Evolutionary conservation across 2,888 invertebrate genomes (phyloP).

Genomic region (Orthosia incerta): DNA sequence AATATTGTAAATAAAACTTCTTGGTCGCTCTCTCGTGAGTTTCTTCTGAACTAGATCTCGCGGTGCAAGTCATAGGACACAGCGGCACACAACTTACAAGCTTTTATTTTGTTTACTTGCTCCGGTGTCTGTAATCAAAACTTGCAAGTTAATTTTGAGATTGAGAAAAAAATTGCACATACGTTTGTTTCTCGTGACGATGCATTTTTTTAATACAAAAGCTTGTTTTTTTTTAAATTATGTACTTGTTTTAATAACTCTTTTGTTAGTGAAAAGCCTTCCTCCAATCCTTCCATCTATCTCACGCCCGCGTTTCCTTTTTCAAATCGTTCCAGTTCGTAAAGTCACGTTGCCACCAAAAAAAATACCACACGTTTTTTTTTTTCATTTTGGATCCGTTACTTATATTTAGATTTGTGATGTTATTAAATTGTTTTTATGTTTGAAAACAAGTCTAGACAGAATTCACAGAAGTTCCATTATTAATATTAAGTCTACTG

Average conservation of each 20-base stretch:
- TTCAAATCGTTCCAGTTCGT: neutral
- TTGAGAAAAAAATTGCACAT: too few relatives aligned
- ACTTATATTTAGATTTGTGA: neutral
- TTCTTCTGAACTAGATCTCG: conserved; percentile 12
- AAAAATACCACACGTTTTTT: too few relatives aligned
- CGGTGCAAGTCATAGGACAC: neutral
- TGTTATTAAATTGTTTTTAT: neutral
- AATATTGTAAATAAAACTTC: conserved; percentile 51
- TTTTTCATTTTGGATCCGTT: neutral
- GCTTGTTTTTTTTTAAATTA: too few relatives aligned
- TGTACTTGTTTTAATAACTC: too few relatives aligned
- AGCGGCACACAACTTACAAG: conserved; percentile 15
- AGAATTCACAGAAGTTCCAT: conserved; percentile 9
- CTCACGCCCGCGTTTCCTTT: neutral
- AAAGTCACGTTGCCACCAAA: too few relatives aligned
- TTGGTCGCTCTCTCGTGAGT: conserved; percentile 13
- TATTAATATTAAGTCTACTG: too few relatives aligned
- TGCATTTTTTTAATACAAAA: too few relatives aligned
- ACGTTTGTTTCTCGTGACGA: too few relatives aligned
- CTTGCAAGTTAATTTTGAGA: too few relatives aligned
- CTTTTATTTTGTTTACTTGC: too few relatives aligned
- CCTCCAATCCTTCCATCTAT: neutral
- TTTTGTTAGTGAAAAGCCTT: neutral
- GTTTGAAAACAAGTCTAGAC: neutral
- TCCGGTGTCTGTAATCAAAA: too few relatives aligned